Percentiles rank a stretch among this genome's conserved stretches.
Conservation (phyloP, 2,113 vertebrate genomes). For the Oryctolagus cuniculus region DNA sequence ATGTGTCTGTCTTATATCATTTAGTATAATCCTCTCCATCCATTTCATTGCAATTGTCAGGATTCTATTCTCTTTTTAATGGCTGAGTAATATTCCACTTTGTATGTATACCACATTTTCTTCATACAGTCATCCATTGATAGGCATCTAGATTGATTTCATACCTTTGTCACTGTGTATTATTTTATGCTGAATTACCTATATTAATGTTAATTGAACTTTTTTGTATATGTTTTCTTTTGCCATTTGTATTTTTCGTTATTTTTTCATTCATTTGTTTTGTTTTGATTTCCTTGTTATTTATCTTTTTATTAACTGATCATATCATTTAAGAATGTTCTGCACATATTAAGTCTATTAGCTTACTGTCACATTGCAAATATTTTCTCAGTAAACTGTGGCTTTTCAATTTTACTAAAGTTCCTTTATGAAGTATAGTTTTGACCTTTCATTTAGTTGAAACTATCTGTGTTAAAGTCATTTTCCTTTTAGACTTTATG, state of each 20-base stretch:
- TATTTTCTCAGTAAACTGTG: conserved; percentile 22
- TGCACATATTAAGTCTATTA: background rate
- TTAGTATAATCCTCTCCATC: too few relatives aligned
- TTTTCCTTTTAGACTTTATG: conserved; percentile 9
- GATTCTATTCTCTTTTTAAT: too few relatives aligned
- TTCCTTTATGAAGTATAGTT: background rate
- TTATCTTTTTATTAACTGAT: background rate
- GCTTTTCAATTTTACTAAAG: conserved; percentile 32
- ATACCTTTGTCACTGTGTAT: too few relatives aligned
- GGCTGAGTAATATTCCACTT: too few relatives aligned
- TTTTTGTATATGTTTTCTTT: background rate
- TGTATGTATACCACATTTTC: too few relatives aligned
- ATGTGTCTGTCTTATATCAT: too few relatives aligned
- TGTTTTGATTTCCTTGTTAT: background rate
- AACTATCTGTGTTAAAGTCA: background rate
- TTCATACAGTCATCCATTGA: too few relatives aligned
- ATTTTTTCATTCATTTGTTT: background rate
- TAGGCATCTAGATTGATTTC: too few relatives aligned
- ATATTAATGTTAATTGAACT: background rate
- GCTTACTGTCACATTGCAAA: background rate
- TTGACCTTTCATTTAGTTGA: conserved; percentile 2
- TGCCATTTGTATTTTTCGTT: background rate
- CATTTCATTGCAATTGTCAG: too few relatives aligned
- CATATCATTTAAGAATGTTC: background rate
- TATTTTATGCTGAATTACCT: background rate